Conservation (phyloP, 2,888 invertebrate species). For the Aphrophora alni region DNA sequence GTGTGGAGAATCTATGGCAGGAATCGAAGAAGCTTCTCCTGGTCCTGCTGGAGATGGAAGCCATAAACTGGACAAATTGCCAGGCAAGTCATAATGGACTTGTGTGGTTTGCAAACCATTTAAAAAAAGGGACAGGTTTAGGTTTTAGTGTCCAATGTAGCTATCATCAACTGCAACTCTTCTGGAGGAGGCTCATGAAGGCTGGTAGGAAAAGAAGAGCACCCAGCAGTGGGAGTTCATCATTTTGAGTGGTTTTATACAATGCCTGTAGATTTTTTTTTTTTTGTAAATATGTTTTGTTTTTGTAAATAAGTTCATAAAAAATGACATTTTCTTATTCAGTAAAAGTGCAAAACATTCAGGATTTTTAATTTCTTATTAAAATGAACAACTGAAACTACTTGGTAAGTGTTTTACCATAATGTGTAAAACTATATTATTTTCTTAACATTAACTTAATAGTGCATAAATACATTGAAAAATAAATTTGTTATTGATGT, state of each 20-base stretch:
- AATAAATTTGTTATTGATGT: too few species aligned
- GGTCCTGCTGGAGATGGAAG: background rate
- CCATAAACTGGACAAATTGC: background rate
- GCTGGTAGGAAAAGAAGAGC: constrained; percentile 3
- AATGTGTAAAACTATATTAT: too few species aligned
- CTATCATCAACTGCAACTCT: constrained; percentile 15
- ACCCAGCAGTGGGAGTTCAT: background rate
- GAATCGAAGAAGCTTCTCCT: background rate
- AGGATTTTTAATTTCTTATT: background rate
- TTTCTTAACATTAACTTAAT: too few species aligned
- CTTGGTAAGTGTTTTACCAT: too few species aligned
- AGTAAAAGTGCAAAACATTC: background rate
- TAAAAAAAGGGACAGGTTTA: constrained; percentile 3
- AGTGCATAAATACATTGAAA: too few species aligned
- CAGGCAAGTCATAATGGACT: background rate
- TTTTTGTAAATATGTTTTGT: too few species aligned
- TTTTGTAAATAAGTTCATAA: constrained; percentile 16
- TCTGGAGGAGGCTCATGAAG: constrained; percentile 25
- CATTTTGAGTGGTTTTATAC: background rate
- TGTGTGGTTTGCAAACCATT: background rate
- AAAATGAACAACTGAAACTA: too few species aligned
- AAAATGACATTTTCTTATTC: background rate
- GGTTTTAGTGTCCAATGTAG: background rate
- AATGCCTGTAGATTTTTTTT: background rate
- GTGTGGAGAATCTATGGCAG: background rate